Evolutionary conservation across 1,140 invertebrate genomes (phyloP).

Genomic region (Ceratina calcarata): DNA sequence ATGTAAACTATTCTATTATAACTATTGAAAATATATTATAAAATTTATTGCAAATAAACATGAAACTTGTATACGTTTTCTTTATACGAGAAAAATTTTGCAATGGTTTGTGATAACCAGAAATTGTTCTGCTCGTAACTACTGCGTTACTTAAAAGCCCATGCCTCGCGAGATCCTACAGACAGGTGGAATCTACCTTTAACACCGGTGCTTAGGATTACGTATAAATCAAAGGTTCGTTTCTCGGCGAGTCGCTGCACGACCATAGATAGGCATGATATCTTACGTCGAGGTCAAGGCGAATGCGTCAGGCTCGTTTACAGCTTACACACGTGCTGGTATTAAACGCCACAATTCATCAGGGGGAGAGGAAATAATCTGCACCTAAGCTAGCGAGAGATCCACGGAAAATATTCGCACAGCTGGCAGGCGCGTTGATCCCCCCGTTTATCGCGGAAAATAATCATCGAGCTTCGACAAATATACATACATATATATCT

Average conservation of each 20-base stretch:
- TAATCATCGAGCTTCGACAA: constrained; percentile 8
- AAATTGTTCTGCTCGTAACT: constrained; percentile 1
- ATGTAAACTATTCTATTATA: too few relatives aligned
- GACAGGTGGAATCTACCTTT: constrained; percentile 25
- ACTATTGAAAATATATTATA: too few relatives aligned
- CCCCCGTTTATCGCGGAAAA: constrained; percentile 7
- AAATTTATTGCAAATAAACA: too few relatives aligned
- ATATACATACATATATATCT: background rate
- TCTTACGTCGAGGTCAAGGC: constrained; percentile 69
- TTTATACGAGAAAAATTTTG: background rate
- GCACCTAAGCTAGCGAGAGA: constrained; percentile 1
- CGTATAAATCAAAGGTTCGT: constrained; percentile 72
- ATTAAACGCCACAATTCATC: constrained; percentile 64
- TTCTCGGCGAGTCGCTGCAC: constrained; percentile 58
- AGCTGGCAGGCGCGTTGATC: constrained; percentile 22
- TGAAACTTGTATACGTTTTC: too few relatives aligned
- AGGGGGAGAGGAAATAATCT: constrained; percentile 59
- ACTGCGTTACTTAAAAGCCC: constrained; percentile 6
- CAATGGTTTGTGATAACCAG: background rate
- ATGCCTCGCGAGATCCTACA: background rate
- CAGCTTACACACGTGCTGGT: constrained; percentile 58
- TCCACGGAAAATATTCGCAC: constrained; percentile 7
- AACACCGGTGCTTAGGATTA: constrained; percentile 38
- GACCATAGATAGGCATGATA: constrained; percentile 66
- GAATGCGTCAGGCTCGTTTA: constrained; percentile 67